phyloP scores from a whole-genome alignment of 1,140 invertebrate species.

The Reticulitermes speratus region DNA sequence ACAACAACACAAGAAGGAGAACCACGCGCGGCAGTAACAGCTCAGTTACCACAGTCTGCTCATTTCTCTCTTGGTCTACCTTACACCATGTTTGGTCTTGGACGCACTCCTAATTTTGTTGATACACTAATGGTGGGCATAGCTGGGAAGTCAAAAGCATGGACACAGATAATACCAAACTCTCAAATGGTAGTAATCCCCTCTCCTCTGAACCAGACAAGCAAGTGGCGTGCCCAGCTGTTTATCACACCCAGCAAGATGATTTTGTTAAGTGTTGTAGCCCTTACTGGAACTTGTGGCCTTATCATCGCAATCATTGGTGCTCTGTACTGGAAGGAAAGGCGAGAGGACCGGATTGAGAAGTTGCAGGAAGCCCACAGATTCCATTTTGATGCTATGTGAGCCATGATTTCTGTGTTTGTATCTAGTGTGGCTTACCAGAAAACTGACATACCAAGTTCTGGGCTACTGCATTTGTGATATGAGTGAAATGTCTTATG shows the following conservation, averaged over 20 bases:
- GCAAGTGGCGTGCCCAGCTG: conserved; percentile 86
- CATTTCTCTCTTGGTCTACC: conserved; percentile 91
- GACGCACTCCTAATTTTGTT: conserved; percentile 95
- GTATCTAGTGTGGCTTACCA: not conserved
- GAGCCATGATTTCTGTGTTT: not conserved
- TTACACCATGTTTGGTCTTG: conserved; percentile 93
- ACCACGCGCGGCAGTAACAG: conserved; percentile 68
- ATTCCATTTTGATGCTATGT: conserved; percentile 82
- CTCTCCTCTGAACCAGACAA: conserved; percentile 72
- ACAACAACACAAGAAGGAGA: conserved; percentile 82
- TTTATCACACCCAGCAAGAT: conserved; percentile 96
- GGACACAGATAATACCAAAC: conserved; percentile 95
- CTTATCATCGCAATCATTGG: conserved; percentile 83
- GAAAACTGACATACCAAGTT: too few species aligned
- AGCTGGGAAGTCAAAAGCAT: conserved; percentile 64
- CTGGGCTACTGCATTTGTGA: too few species aligned
- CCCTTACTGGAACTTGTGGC: conserved; percentile 82
- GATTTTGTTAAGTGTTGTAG: conserved; percentile 87
- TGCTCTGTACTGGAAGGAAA: conserved; percentile 91
- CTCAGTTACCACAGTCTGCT: conserved; percentile 89
- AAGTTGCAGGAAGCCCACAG: conserved; percentile 81
- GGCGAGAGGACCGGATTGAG: conserved; percentile 87
- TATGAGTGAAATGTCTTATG: too few species aligned
- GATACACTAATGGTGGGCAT: conserved; percentile 85
- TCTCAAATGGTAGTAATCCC: conserved; percentile 97